Conservation (phyloP, 2,797 vertebrate genomes). For the Toxotes lorentzi region DNA sequence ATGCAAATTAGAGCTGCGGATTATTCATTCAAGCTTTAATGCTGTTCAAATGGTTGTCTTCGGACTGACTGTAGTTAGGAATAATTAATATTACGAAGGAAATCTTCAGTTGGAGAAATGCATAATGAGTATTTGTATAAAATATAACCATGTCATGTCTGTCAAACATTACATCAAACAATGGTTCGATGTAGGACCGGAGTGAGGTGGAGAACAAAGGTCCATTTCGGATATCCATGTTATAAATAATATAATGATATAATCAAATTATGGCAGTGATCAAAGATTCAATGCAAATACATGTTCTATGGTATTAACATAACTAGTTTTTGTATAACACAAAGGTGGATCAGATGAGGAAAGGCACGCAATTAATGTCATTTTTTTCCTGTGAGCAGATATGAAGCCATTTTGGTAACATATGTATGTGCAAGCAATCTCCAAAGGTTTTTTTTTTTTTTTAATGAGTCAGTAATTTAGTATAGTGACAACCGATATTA, state of each 20-base stretch:
- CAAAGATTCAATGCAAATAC: background rate
- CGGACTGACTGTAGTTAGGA: slow-evolving; percentile 71
- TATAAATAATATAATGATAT: background rate
- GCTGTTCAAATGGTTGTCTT: slow-evolving; percentile 73
- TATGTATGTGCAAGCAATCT: slow-evolving; percentile 26
- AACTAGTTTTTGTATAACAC: background rate
- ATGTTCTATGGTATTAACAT: background rate
- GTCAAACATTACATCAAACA: slow-evolving; percentile 17
- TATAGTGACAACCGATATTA: slow-evolving; percentile 16
- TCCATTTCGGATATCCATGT: background rate
- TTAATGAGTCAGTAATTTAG: slow-evolving; percentile 27
- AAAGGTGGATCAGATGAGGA: background rate
- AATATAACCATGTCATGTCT: slow-evolving; percentile 40
- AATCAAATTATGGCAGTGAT: background rate
- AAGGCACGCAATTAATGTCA: background rate
- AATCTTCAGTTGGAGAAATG: slow-evolving; percentile 66
- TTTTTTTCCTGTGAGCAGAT: slow-evolving; percentile 4
- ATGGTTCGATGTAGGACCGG: background rate
- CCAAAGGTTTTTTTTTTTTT: slow-evolving; percentile 16
- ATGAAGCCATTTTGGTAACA: slow-evolving; percentile 6
- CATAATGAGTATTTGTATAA: slow-evolving; percentile 58
- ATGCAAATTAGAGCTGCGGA: slow-evolving; percentile 68
- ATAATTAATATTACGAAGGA: slow-evolving; percentile 77
- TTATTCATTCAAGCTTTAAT: slow-evolving; percentile 65
- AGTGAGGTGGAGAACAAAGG: background rate